Evolutionary conservation across 2,113 vertebrate species (phyloP).

Genomic region (Apistogramma diplotaenia): DNA sequence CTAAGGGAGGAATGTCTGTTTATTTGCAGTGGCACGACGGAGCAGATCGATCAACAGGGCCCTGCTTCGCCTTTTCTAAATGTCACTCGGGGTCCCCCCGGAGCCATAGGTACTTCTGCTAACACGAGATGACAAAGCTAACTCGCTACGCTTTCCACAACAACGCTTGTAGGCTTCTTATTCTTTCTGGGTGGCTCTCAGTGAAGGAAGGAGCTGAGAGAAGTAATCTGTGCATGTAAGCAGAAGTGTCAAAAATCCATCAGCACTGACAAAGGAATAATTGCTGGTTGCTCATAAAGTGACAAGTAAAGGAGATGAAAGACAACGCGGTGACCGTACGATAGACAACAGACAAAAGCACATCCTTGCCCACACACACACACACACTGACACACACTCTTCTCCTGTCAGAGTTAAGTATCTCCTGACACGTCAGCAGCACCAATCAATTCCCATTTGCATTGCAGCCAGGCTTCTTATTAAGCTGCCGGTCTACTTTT

Average conservation of each 20-base stretch:
- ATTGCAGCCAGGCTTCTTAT: slow-evolving; percentile 49
- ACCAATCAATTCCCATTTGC: slow-evolving; percentile 63
- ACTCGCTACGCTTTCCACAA: background rate
- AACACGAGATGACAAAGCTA: slow-evolving; percentile 7
- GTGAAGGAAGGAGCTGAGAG: background rate
- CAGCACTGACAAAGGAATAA: slow-evolving; percentile 23
- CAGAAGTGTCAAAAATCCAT: slow-evolving; percentile 25
- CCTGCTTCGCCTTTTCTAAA: slow-evolving; percentile 10
- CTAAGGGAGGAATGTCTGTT: background rate
- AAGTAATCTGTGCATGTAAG: background rate
- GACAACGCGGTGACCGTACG: slow-evolving; percentile 2
- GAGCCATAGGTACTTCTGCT: background rate
- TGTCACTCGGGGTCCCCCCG: slow-evolving; percentile 22
- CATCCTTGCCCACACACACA: background rate
- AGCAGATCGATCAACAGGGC: slow-evolving; percentile 19
- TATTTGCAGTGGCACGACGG: slow-evolving; percentile 12
- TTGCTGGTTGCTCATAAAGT: slow-evolving; percentile 4
- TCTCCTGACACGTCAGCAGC: slow-evolving; percentile 25
- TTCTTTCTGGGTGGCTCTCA: background rate
- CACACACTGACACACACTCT: slow-evolving; percentile 27
- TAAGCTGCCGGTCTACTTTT: slow-evolving; percentile 19
- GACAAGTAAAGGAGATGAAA: slow-evolving; percentile 22
- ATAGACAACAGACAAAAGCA: background rate
- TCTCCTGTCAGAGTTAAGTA: slow-evolving; percentile 28
- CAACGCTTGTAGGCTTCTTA: background rate